A percentile compares a stretch with the other conserved stretches of the same genome.
Evolutionary conservation across 2,113 vertebrate genomes (phyloP).

Genomic region (Tylochromis polylepis): DNA sequence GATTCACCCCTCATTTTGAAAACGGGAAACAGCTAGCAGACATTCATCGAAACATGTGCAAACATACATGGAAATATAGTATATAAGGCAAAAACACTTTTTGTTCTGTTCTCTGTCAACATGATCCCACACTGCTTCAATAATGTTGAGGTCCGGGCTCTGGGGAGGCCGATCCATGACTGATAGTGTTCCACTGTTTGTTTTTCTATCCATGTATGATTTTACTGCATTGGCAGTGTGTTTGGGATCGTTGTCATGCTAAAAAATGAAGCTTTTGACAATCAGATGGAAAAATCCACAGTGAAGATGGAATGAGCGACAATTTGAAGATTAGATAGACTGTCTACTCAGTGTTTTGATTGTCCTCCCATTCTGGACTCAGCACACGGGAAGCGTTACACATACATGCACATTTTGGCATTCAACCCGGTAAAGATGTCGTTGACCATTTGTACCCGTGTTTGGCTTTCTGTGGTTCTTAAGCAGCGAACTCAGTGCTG

Average conservation of each 20-base stretch:
- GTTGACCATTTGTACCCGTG: neutral
- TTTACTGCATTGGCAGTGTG: too few relatives aligned
- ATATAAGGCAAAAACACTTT: neutral
- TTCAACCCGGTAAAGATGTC: neutral
- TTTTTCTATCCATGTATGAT: too few relatives aligned
- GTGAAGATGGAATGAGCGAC: too few relatives aligned
- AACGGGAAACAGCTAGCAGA: neutral
- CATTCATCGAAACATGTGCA: neutral
- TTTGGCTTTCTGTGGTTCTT: conserved; percentile 16
- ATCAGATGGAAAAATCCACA: too few relatives aligned
- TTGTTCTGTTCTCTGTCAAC: too few relatives aligned
- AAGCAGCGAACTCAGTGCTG: neutral
- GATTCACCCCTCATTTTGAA: neutral
- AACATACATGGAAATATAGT: neutral
- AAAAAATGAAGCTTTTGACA: too few relatives aligned
- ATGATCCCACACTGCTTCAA: neutral
- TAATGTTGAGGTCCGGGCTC: neutral
- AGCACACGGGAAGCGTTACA: neutral
- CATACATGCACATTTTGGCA: neutral
- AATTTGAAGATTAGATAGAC: too few relatives aligned
- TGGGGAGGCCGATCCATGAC: neutral
- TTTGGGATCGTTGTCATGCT: too few relatives aligned
- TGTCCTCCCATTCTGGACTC: too few relatives aligned
- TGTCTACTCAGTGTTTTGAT: too few relatives aligned
- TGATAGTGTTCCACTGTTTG: neutral